phyloP scores from a whole-genome alignment of 2,797 vertebrate species.

The Cryptoblepharus egeriae region DNA sequence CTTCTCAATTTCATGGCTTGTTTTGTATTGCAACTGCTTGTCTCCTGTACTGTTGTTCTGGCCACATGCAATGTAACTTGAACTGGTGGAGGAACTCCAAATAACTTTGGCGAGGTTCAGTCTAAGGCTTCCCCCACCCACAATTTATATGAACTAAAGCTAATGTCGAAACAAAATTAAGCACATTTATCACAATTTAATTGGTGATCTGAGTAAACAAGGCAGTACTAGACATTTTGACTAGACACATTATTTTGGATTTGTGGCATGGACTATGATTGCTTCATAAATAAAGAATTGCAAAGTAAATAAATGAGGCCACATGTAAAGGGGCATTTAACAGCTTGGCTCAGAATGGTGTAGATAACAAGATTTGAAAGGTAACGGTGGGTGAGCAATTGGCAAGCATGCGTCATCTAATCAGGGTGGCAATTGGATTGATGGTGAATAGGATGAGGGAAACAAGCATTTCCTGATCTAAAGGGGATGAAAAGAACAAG shows the following conservation, averaged over 20 bases:
- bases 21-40: neutral
- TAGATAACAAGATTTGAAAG: conserved; percentile 10
- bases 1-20: neutral
- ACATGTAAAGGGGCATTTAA: neutral
- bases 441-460: conserved; percentile 1
- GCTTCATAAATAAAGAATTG: conserved; percentile 30
- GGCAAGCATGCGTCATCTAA: conserved; percentile 33
- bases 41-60: neutral
- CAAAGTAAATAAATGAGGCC: conserved; percentile 36
- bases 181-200: neutral
- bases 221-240: neutral
- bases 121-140: neutral
- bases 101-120: neutral
- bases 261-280: neutral
- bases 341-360: neutral
- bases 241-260: neutral
- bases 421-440: conserved; percentile 4
- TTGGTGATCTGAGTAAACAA: conserved; percentile 16
- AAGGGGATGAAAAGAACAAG: neutral
- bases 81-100: neutral
- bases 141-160: neutral
- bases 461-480: neutral
- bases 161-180: neutral
- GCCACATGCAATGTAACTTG: too few species aligned
- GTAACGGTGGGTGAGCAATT: conserved; percentile 17